Percentiles rank a stretch among this genome's conserved stretches.
Evolutionary conservation across 2,888 invertebrate species (phyloP).

Genomic region (Hofmannophila pseudospretella): DNA sequence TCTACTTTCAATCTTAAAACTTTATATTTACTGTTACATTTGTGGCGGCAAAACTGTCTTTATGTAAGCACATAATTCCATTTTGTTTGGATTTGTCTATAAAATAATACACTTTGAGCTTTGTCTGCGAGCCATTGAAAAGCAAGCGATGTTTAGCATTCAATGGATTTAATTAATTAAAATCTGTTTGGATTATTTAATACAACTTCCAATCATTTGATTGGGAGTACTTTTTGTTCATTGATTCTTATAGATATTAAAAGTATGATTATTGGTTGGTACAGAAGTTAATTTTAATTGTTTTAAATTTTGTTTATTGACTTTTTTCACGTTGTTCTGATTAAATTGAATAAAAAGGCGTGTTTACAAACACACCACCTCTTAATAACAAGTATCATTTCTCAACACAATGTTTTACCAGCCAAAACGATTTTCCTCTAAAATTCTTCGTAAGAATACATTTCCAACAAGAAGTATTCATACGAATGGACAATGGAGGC

Average conservation of each 20-base stretch:
- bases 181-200: conserved; percentile 53
- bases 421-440: conserved; percentile 1
- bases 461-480: conserved; percentile 29
- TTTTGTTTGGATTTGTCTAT: conserved; percentile 65
- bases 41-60: conserved; percentile 15
- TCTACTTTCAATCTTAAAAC: conserved; percentile 29
- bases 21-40: too few relatives aligned
- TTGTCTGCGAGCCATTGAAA: conserved; percentile 67
- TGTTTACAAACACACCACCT: too few relatives aligned
- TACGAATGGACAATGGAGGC: conserved; percentile 40
- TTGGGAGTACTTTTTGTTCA: too few relatives aligned
- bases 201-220: too few relatives aligned
- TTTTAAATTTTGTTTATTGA: too few relatives aligned
- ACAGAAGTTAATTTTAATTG: too few relatives aligned
- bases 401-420: too few relatives aligned
- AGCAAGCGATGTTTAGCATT: conserved; percentile 69
- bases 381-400: too few relatives aligned
- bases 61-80: conserved; percentile 46
- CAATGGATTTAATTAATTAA: conserved; percentile 72
- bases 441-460: conserved; percentile 18
- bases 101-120: conserved; percentile 76
- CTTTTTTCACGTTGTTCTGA: too few relatives aligned
- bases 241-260: too few relatives aligned
- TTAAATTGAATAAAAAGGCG: too few relatives aligned
- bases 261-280: conserved; percentile 42